phyloP scores from a whole-genome alignment of 1,140 invertebrate genomes.

The Teleopsis dalmanni region DNA sequence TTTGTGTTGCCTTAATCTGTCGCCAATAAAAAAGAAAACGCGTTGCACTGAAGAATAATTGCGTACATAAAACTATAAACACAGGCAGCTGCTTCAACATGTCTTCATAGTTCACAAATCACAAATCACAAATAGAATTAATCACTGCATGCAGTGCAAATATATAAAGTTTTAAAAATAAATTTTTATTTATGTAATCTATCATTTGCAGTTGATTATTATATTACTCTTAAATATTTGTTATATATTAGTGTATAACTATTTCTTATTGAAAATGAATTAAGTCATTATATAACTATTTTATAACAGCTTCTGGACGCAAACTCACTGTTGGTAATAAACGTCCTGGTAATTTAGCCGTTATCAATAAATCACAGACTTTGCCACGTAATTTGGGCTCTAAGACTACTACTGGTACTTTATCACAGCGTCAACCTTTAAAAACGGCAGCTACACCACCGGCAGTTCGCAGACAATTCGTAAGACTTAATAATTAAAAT shows the following conservation, averaged over 20 bases:
- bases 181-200: not conserved
- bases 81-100: too few species aligned
- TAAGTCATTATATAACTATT: not conserved
- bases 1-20: too few species aligned
- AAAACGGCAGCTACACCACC: conserved; percentile 73
- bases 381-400: conserved; percentile 74
- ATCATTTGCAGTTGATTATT: not conserved
- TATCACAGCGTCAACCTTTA: conserved; percentile 48
- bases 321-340: conserved; percentile 60
- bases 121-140: too few species aligned
- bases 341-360: conserved; percentile 52
- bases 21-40: too few species aligned
- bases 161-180: too few species aligned
- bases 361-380: conserved; percentile 71
- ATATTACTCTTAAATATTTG: too few species aligned
- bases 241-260: not conserved
- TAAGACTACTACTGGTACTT: conserved; percentile 50
- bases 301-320: conserved; percentile 57
- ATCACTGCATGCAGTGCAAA: too few species aligned
- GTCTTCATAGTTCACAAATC: too few species aligned
- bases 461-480: conserved; percentile 69
- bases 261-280: not conserved
- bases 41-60: too few species aligned
- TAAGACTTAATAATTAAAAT: conserved; percentile 44
- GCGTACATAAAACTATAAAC: too few species aligned